Percentiles rank a stretch among this genome's conserved stretches.
Evolutionary conservation across 2,113 vertebrate genomes (phyloP).

Genomic region (Platysternon megacephalum): DNA sequence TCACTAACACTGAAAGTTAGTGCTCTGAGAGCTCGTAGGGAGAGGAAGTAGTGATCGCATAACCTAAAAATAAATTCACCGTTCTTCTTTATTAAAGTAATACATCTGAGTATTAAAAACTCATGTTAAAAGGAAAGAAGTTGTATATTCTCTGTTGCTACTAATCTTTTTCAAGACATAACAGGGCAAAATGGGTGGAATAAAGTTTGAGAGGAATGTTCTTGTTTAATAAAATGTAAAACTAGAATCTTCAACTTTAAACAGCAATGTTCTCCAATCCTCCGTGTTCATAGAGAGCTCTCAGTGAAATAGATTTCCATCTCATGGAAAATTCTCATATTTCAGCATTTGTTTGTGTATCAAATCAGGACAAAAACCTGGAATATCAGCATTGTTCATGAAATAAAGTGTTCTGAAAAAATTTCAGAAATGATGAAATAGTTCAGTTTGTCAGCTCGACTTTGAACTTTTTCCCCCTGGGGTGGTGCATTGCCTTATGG

Average conservation of each 20-base stretch:
- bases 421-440: not conserved
- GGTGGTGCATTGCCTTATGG: not conserved
- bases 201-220: conserved; percentile 7
- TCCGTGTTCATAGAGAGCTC: not conserved
- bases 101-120: conserved; percentile 2
- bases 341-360: not conserved
- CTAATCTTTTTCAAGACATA: not conserved
- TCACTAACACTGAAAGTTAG: not conserved
- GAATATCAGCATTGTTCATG: not conserved
- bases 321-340: not conserved
- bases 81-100: conserved; percentile 30
- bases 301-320: not conserved
- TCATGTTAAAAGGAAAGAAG: conserved; percentile 1
- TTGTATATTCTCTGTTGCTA: not conserved
- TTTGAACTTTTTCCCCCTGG: not conserved
- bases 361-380: not conserved
- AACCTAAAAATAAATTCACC: not conserved
- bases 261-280: not conserved
- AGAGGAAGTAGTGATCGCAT: conserved; percentile 2
- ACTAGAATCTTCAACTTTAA: not conserved
- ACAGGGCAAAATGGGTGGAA: not conserved
- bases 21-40: not conserved
- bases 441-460: not conserved
- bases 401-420: not conserved
- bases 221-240: not conserved